Evolutionary conservation across 2,888 invertebrate genomes (phyloP).

Genomic region (Eupithecia subumbrata): DNA sequence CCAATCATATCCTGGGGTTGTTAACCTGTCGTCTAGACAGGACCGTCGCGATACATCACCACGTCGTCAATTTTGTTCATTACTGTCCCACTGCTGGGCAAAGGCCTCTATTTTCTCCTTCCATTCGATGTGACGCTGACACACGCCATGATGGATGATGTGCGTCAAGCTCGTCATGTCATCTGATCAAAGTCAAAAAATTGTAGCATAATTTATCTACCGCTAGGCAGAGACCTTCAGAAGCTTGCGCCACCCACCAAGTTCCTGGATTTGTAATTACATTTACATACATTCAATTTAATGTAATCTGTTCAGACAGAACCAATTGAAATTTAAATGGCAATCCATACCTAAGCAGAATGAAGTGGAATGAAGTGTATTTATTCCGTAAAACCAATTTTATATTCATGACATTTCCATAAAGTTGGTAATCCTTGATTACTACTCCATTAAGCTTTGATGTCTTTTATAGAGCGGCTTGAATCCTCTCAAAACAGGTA

Average conservation of each 20-base stretch:
- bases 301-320: conserved; percentile 1
- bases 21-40: too few relatives aligned
- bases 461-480: neutral
- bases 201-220: neutral
- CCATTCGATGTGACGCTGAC: too few relatives aligned
- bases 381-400: conserved; percentile 5
- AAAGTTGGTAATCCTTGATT: conserved; percentile 4
- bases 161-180: too few relatives aligned
- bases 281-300: neutral
- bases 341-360: conserved; percentile 3
- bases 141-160: too few relatives aligned
- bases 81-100: too few relatives aligned
- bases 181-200: too few relatives aligned
- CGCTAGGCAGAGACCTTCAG: neutral
- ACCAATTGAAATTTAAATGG: conserved; percentile 10
- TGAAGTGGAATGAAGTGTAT: neutral
- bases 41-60: neutral
- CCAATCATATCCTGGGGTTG: neutral
- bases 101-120: too few relatives aligned
- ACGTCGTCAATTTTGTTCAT: neutral
- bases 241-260: neutral
- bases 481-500: neutral
- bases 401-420: conserved; percentile 13
- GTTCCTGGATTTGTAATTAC: neutral
- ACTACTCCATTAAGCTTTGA: neutral